These are phyloP conservation scores for Heliconius sara DNA, from an alignment of 2,888 invertebrate species.

Conservation along the genomic window DNA sequence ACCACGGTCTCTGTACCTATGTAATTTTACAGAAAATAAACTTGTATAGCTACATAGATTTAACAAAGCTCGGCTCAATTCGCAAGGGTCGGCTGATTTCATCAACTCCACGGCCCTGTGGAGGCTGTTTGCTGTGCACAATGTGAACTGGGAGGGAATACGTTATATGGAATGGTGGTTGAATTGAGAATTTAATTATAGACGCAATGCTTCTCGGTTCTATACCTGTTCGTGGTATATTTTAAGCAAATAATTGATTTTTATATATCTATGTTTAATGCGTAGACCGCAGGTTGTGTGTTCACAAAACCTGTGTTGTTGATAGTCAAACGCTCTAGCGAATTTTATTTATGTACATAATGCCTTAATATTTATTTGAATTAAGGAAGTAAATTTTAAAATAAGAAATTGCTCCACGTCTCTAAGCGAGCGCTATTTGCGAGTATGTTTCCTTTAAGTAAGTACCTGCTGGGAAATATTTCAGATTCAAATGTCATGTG, in stretches of 20 bases:
- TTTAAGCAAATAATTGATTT: no score
- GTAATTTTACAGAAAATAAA: conserved; percentile 1
- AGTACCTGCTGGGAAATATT: not conserved
- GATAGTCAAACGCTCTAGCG: no score
- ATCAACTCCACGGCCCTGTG: conserved; percentile 30
- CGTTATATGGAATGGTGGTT: not conserved
- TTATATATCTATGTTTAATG: no score
- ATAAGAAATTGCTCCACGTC: not conserved
- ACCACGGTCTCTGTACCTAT: not conserved
- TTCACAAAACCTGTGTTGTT: no score
- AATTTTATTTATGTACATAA: no score
- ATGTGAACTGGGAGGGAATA: not conserved
- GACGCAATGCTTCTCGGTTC: no score
- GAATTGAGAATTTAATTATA: no score
- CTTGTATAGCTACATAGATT: conserved; percentile 16
- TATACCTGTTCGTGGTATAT: no score
- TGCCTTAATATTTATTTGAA: no score
- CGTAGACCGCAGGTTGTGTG: no score
- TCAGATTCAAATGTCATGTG: not conserved
- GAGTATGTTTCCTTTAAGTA: not conserved
- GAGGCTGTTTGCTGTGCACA: conserved; percentile 22
- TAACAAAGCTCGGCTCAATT: conserved; percentile 34
- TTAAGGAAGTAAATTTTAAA: no score
- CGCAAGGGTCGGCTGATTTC: conserved; percentile 36
- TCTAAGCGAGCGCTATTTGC: not conserved